Conservation (phyloP, 2,888 invertebrate genomes). For the Nephrotoma guestfalica region DNA sequence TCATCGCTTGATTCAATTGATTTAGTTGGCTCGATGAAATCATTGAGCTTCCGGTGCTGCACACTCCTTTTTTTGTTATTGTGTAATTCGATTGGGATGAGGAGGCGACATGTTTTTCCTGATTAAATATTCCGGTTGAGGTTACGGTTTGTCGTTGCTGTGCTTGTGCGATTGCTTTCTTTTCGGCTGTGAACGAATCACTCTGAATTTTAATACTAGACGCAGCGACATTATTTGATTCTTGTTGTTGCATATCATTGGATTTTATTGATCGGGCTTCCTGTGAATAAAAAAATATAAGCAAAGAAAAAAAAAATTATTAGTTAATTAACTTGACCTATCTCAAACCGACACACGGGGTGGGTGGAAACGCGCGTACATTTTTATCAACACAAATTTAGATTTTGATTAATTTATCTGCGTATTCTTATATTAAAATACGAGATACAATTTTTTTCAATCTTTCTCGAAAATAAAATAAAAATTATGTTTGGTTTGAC, state of each 20-base stretch:
- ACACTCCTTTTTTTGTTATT: conserved; percentile 59
- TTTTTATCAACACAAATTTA: neutral
- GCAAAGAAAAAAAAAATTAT: neutral
- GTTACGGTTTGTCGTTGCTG: conserved; percentile 71
- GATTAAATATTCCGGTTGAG: conserved; percentile 61
- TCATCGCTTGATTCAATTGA: conserved; percentile 49
- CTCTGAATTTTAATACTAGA: conserved; percentile 73
- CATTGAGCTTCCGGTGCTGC: conserved; percentile 43
- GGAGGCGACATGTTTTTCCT: conserved; percentile 59
- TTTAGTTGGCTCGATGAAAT: conserved; percentile 38
- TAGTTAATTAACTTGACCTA: neutral
- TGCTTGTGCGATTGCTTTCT: conserved; percentile 53
- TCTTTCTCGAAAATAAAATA: neutral
- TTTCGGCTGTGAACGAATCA: conserved; percentile 74
- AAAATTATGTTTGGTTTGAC: neutral
- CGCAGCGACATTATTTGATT: conserved; percentile 71
- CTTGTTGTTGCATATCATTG: conserved; percentile 72
- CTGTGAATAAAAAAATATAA: conserved; percentile 35
- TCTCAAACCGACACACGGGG: neutral
- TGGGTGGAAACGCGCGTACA: neutral
- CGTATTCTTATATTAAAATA: neutral
- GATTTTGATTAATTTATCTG: neutral
- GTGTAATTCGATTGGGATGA: conserved; percentile 64
- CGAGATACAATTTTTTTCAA: neutral
- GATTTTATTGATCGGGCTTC: conserved; percentile 72